These are phyloP conservation scores for Fregata magnificens DNA, from an alignment of 2,113 vertebrate species.

Conservation along the genomic window DNA sequence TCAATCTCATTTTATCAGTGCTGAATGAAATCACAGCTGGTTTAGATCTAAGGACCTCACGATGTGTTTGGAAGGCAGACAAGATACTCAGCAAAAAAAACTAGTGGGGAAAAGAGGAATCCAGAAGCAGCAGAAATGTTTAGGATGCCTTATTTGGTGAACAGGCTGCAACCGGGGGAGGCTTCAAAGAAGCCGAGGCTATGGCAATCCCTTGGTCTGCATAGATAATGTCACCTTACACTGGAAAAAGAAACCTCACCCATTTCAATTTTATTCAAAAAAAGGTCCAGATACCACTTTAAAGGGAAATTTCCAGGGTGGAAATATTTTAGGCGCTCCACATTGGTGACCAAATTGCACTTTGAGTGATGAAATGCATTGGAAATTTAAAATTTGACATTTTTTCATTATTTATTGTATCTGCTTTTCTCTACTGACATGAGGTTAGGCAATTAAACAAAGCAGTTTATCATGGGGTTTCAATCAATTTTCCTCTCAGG, in stretches of 20 bases:
- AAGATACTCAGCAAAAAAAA: not conserved
- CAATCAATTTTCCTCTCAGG: slow-evolving; percentile 2
- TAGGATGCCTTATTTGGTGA: slow-evolving; percentile 47
- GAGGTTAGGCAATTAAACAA: slow-evolving; percentile 7
- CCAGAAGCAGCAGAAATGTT: not conserved
- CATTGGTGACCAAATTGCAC: not conserved
- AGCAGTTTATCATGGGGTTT: not conserved
- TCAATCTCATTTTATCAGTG: not conserved
- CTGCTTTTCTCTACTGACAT: not conserved
- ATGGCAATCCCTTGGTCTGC: not conserved
- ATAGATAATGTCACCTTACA: not conserved
- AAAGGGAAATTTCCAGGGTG: not conserved
- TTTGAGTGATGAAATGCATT: not conserved
- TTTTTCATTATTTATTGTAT: not conserved
- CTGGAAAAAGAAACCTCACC: not conserved
- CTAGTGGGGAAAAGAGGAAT: not conserved
- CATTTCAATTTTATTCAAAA: not conserved
- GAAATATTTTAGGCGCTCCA: not conserved
- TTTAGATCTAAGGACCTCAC: slow-evolving; percentile 31
- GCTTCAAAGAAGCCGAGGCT: not conserved
- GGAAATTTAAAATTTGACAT: not conserved
- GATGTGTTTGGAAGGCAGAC: slow-evolving; percentile 45
- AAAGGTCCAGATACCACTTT: not conserved
- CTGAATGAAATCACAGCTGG: slow-evolving; percentile 30
- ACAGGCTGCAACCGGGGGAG: not conserved